These are phyloP conservation scores for Drosophila eugracilis DNA, from an alignment of 1,140 invertebrate genomes.

Conservation along the genomic window DNA sequence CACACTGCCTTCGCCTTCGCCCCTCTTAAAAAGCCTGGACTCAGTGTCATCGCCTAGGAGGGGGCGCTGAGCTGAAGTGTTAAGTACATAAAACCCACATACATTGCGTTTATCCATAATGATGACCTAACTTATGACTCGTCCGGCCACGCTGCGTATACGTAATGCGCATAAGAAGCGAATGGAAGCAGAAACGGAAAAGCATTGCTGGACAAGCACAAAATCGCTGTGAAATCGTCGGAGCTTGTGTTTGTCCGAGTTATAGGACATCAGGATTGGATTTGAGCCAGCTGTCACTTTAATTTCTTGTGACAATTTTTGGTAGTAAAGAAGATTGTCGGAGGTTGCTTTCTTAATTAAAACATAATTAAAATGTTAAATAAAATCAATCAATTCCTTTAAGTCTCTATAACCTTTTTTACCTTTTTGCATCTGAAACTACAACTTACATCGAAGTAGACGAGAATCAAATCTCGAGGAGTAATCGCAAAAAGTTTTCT, in stretches of 20 bases:
- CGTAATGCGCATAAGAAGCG: constrained; percentile 59
- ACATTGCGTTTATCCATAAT: constrained; percentile 81
- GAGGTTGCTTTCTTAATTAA: no score
- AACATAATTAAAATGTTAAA: no score
- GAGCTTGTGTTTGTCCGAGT: constrained; percentile 6
- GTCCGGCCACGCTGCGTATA: constrained; percentile 64
- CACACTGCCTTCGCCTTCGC: background rate
- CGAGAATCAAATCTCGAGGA: constrained; percentile 8
- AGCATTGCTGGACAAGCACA: constrained; percentile 13
- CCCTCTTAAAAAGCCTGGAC: constrained; percentile 13
- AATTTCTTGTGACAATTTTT: constrained; percentile 4
- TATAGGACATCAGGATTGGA: constrained; percentile 36
- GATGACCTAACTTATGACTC: constrained; percentile 80
- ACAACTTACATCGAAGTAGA: background rate
- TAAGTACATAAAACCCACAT: constrained; percentile 80
- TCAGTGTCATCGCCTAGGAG: constrained; percentile 53
- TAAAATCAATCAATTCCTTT: no score
- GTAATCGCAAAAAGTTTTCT: constrained; percentile 19
- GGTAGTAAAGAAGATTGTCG: no score
- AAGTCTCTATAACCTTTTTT: no score
- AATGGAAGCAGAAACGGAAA: constrained; percentile 3
- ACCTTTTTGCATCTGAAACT: no score
- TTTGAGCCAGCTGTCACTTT: constrained; percentile 26
- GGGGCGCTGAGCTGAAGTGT: constrained; percentile 70
- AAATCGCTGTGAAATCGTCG: constrained; percentile 13